These are phyloP conservation scores for Dendrocincla tyrannina DNA, from an alignment of 2,797 vertebrate species.

Conservation along the genomic window DNA sequence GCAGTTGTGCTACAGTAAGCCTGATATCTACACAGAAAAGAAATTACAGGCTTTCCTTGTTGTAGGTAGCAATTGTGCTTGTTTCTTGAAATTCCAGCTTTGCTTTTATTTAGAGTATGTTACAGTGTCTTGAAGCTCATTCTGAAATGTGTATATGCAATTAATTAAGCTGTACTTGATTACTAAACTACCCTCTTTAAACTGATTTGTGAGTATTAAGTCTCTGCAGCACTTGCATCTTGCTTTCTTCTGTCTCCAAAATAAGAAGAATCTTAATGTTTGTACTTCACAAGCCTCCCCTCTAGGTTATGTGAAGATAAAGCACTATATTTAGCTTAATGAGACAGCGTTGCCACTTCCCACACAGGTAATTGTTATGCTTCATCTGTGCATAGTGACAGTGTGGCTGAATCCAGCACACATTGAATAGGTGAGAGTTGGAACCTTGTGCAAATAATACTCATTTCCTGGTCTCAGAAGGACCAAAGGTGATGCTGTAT, in stretches of 20 bases:
- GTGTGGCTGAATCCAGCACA: background rate
- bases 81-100: background rate
- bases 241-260: background rate
- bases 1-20: background rate
- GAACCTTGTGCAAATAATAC: background rate
- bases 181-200: background rate
- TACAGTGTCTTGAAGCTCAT: background rate
- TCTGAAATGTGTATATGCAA: background rate
- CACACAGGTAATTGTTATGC: conserved; percentile 44
- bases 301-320: conserved; percentile 17
- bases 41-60: background rate
- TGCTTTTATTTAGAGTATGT: background rate
- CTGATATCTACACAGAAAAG: background rate
- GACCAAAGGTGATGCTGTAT: background rate
- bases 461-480: background rate
- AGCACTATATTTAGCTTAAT: conserved; percentile 56
- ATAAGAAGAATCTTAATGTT: background rate
- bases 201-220: background rate
- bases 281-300: conserved; percentile 1
- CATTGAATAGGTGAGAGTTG: background rate
- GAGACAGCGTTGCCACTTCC: conserved; percentile 12
- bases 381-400: background rate
- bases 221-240: background rate
- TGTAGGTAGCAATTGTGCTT: background rate
- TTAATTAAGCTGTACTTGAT: background rate